Evolutionary conservation across 2,113 vertebrate species (phyloP).

Genomic region (Albula glossodonta): DNA sequence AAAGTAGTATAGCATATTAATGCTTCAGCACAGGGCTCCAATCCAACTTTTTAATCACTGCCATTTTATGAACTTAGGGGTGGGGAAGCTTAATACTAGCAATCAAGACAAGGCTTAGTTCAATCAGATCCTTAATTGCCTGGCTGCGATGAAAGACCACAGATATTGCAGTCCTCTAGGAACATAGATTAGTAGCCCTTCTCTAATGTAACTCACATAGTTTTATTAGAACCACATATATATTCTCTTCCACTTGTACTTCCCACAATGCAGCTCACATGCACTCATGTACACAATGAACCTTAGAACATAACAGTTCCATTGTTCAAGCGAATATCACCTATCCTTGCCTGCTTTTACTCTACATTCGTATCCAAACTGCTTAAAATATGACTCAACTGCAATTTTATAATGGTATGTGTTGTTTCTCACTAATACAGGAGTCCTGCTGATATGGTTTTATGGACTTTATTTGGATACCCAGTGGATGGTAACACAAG

Average conservation of each 20-base stretch:
- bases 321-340: no score
- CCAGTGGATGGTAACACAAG: not conserved
- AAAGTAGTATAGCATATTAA: not conserved
- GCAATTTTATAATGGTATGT: not conserved
- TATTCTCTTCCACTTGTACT: not conserved
- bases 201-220: not conserved
- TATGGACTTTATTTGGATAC: not conserved
- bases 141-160: not conserved
- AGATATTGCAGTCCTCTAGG: not conserved
- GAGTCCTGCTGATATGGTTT: not conserved
- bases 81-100: not conserved
- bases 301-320: not conserved
- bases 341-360: no score
- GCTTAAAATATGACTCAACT: not conserved
- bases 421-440: not conserved
- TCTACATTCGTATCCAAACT: not conserved
- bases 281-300: not conserved
- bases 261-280: not conserved
- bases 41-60: not conserved
- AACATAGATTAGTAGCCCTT: not conserved
- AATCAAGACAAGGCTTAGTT: no score
- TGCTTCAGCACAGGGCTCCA: not conserved
- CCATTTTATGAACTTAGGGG: not conserved
- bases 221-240: not conserved
- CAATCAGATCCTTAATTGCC: not conserved